These are phyloP conservation scores for Rhombomys opimus DNA, from an alignment of 2,113 vertebrate species.

Conservation along the genomic window DNA sequence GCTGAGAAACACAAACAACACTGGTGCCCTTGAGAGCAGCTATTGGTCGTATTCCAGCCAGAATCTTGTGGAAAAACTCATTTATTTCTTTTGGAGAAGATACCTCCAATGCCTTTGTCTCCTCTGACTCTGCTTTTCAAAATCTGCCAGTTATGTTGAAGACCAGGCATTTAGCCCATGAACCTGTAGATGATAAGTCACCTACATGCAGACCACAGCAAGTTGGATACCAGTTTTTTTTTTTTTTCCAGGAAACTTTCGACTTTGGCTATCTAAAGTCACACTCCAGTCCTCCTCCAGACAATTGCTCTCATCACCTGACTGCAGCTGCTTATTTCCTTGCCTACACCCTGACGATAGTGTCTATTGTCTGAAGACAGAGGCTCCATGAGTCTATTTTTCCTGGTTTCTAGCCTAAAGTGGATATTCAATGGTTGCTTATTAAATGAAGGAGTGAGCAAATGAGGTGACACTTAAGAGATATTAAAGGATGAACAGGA, in stretches of 20 bases:
- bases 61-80: not conserved
- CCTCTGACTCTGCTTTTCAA: not conserved
- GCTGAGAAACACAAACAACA: not conserved
- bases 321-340: not conserved
- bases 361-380: not conserved
- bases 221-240: not conserved
- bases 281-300: not conserved
- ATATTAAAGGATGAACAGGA: not conserved
- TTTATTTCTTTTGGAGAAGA: not conserved
- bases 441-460: constrained; percentile 2
- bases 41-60: not conserved
- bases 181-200: not conserved
- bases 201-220: not conserved
- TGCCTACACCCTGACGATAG: not conserved
- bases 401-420: not conserved
- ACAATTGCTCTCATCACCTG: not conserved
- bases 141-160: not conserved
- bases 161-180: not conserved
- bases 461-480: not conserved
- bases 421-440: not conserved
- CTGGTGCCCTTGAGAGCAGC: not conserved
- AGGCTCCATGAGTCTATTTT: not conserved
- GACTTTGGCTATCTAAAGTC: not conserved
- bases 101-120: not conserved
- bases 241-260: not conserved